These are phyloP conservation scores for Lasioglossum baleicum DNA, from an alignment of 1,140 invertebrate species.

Conservation along the genomic window DNA sequence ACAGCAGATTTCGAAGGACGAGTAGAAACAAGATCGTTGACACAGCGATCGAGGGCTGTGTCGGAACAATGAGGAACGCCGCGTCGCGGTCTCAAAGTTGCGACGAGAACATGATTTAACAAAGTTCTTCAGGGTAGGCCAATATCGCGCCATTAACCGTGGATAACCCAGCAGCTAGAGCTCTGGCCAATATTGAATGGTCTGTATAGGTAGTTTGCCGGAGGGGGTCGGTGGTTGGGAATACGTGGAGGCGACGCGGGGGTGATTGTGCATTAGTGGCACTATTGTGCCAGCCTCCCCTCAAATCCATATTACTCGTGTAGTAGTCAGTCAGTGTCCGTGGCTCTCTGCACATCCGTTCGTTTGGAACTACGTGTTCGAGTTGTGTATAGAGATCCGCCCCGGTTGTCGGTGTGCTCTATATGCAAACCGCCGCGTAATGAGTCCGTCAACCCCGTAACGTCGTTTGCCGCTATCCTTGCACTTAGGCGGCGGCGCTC, in stretches of 20 bases:
- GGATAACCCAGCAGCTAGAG: slow-evolving; percentile 74
- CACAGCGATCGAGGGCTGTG: neutral
- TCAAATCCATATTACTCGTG: slow-evolving; percentile 78
- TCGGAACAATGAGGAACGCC: slow-evolving; percentile 21
- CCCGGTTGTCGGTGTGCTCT: slow-evolving; percentile 62
- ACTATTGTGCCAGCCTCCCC: slow-evolving; percentile 76
- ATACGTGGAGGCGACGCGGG: slow-evolving; percentile 51
- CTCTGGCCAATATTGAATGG: slow-evolving; percentile 76
- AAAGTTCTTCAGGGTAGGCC: slow-evolving; percentile 57
- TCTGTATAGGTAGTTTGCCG: slow-evolving; percentile 74
- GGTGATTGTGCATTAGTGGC: slow-evolving; percentile 78
- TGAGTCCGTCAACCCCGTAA: slow-evolving; percentile 79
- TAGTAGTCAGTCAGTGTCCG: slow-evolving; percentile 77
- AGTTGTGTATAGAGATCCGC: slow-evolving; percentile 58
- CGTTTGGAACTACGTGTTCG: slow-evolving; percentile 55
- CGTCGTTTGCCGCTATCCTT: slow-evolving; percentile 78
- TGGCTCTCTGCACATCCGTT: slow-evolving; percentile 54
- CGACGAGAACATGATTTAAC: slow-evolving; percentile 44
- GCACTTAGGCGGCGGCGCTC: slow-evolving; percentile 73
- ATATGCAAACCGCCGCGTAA: slow-evolving; percentile 78
- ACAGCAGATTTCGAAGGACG: no score
- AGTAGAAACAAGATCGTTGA: no score
- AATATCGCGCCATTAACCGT: slow-evolving; percentile 69
- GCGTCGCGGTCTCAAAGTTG: slow-evolving; percentile 15
- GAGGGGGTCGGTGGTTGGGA: slow-evolving; percentile 58